Evolutionary conservation across 2,888 invertebrate genomes (phyloP).

Genomic region (Oxytorus armatus): DNA sequence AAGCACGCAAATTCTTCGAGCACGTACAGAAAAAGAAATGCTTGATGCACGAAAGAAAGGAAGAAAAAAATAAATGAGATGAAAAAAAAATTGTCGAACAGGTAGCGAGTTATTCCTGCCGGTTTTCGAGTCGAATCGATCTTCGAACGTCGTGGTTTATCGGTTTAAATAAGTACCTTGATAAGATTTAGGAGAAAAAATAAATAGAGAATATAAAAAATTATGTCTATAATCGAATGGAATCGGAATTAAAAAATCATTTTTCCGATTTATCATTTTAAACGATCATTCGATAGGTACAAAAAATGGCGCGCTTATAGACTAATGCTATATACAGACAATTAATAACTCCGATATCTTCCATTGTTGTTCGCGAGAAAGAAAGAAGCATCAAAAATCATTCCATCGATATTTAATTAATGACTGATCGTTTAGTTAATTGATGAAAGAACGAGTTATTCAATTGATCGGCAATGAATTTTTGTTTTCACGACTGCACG

Average conservation of each 20-base stretch:
- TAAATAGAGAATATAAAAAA: constrained; percentile 22
- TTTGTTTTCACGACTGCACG: constrained; percentile 1
- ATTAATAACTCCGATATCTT: constrained; percentile 59
- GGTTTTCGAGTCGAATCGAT: constrained; percentile 32
- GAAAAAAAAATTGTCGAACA: constrained; percentile 32
- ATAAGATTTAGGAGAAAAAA: constrained; percentile 45
- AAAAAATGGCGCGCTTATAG: neutral
- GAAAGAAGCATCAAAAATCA: constrained; percentile 18
- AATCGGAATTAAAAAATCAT: constrained; percentile 4
- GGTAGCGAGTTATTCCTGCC: constrained; percentile 14
- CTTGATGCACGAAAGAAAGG: constrained; percentile 49
- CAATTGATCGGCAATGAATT: neutral
- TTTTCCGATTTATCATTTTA: constrained; percentile 19
- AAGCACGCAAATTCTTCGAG: neutral
- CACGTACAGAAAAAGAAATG: constrained; percentile 36
- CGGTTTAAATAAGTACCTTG: constrained; percentile 47
- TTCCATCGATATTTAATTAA: constrained; percentile 42
- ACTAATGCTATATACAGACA: constrained; percentile 22
- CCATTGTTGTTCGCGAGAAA: constrained; percentile 48
- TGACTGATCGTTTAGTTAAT: constrained; percentile 1
- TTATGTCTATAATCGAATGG: constrained; percentile 8
- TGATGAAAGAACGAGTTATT: neutral
- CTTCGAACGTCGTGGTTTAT: constrained; percentile 30
- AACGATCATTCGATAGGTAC: constrained; percentile 25
- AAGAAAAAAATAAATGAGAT: neutral